Evolutionary conservation across 2,797 vertebrate genomes (phyloP), one percentile per base, ranked within the genome.

Genomic region (Cynodonichthys magdalenae): DNA sequence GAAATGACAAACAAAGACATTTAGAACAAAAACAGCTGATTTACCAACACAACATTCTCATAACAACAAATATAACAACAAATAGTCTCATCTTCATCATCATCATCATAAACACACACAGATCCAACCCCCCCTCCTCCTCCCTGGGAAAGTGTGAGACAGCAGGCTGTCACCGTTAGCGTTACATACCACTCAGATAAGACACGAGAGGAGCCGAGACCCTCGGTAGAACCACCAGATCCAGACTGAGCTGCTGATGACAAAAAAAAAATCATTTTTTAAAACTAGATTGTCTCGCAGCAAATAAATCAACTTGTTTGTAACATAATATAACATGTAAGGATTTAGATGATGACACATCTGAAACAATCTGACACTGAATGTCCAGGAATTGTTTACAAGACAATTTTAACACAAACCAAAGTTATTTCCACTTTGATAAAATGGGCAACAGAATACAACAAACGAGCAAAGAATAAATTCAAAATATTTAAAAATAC

Each of bases 141-240:
- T 83, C 86, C 87, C 84, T 87, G 88, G 89, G 87, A 88, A 88
- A 71, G 71, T 71, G 56, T 63, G 71, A 70, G 85, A 87, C 82
- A 81, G 74, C 76, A 56, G 77, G 73, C 78, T 75, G 47, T 80
- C 86, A 78, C 80, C 79, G 79, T 80, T 72, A 74, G 83, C 58
- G 67, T 78, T 80, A 75, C 83, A 89, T 85, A 80, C 74, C 89
- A 85, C 63, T 75, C 79, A 69, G 87, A 90, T 89, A 88, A 90
- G 87, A 81, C 76, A 44, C 84, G 80, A 53, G 65, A 77, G 81
- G 72, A 86, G 75, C 67, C 47, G 52, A 39, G 75, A 48, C 77
- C 24, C 74, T 74, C 69, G 66, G 28, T 53, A 42, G 66, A 39
- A 72, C 71, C 78, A 52, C 45, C 50, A 72, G 71, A 66, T 3